These are phyloP conservation scores for Antechinus flavipes DNA, from an alignment of 2,113 vertebrate genomes.

Conservation along the genomic window DNA sequence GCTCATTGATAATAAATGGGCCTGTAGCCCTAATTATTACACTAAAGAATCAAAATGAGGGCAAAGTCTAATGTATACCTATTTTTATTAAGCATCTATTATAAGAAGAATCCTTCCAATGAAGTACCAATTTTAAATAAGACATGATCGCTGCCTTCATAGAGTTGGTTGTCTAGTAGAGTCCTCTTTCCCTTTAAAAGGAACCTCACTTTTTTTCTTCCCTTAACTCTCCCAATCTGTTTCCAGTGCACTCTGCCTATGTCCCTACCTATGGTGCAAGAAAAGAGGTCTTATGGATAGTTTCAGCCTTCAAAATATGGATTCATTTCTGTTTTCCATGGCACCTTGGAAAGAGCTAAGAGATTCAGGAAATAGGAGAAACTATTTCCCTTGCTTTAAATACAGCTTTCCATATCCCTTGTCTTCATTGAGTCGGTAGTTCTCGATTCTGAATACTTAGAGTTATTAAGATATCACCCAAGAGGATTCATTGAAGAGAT, in stretches of 20 bases:
- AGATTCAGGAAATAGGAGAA: background rate
- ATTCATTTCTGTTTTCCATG: background rate
- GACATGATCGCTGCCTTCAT: background rate
- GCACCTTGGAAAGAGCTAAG: background rate
- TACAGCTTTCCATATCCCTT: background rate
- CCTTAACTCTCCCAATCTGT: background rate
- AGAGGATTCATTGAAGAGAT: background rate
- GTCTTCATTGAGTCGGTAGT: background rate
- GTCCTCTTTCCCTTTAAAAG: background rate
- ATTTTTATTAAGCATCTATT: background rate
- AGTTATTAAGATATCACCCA: background rate
- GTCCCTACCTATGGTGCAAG: background rate
- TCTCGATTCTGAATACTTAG: slow-evolving; percentile 21
- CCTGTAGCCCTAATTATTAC: background rate
- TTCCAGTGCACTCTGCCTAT: background rate
- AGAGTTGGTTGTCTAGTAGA: background rate
- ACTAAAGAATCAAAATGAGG: background rate
- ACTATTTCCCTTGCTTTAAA: background rate
- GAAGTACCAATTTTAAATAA: background rate
- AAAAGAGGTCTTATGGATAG: background rate
- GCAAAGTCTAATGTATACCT: slow-evolving; percentile 2
- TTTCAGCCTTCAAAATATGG: background rate
- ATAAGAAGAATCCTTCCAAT: background rate
- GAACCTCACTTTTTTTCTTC: background rate
- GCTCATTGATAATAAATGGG: background rate